A percentile compares a stretch with the other conserved stretches of the same genome.
These are phyloP conservation scores for Metellina segmentata DNA, from an alignment of 2,888 invertebrate species.

Conservation along the genomic window DNA sequence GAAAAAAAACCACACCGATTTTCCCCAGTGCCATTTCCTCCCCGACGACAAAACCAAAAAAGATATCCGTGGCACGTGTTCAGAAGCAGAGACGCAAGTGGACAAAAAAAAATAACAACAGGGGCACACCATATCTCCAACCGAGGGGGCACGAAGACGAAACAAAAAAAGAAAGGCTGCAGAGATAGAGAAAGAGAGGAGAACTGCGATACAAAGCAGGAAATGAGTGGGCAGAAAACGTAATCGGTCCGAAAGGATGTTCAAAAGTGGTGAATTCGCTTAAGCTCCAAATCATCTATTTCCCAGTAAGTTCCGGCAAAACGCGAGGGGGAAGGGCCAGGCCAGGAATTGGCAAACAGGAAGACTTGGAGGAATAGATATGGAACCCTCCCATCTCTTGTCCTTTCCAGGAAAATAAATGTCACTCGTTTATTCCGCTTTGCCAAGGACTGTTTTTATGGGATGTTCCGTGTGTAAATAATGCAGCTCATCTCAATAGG, in stretches of 20 bases:
- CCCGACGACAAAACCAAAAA: background rate
- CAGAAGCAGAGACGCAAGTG: background rate
- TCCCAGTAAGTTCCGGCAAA: slow-evolving; percentile 52
- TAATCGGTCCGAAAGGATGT: slow-evolving; percentile 67
- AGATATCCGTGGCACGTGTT: background rate
- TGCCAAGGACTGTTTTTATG: slow-evolving; percentile 41
- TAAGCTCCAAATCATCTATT: slow-evolving; percentile 60
- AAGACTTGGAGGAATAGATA: slow-evolving; percentile 61
- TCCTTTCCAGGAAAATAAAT: slow-evolving; percentile 60
- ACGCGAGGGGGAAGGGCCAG: slow-evolving; percentile 15
- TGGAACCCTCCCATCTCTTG: slow-evolving; percentile 67
- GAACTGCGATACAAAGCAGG: slow-evolving; percentile 49
- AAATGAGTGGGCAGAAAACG: slow-evolving; percentile 71
- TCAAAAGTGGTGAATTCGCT: slow-evolving; percentile 57
- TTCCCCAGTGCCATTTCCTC: slow-evolving; percentile 23
- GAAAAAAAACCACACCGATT: slow-evolving; percentile 2
- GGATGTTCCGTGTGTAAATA: slow-evolving; percentile 40
- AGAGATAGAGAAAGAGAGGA: slow-evolving; percentile 16
- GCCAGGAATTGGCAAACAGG: slow-evolving; percentile 36
- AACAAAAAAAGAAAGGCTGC: slow-evolving; percentile 13
- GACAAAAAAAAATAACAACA: background rate
- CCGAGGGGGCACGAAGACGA: background rate
- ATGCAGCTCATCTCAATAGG: slow-evolving; percentile 19
- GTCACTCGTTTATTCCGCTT: slow-evolving; percentile 61
- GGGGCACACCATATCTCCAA: background rate